Evolutionary conservation across 2,888 invertebrate species (phyloP), one percentile per base, ranked within the genome.

Genomic region (Tanypteryx hageni): DNA sequence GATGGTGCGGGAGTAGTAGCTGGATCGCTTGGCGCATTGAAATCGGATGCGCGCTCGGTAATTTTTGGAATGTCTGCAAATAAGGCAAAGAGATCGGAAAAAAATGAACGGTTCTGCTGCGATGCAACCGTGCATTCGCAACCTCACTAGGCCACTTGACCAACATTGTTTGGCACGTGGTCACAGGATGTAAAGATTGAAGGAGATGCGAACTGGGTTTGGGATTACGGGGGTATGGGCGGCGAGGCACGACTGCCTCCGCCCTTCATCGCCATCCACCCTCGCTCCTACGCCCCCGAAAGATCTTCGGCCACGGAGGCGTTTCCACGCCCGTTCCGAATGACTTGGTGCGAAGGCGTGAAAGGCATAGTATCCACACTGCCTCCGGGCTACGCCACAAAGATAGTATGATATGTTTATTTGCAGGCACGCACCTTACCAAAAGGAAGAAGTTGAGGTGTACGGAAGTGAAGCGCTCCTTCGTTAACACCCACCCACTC

Each of bases 121-220:
- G 13, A 68, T 68, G 68, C n/a, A 68, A 22, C n/a, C n/a, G 68
- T 18, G 68, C 68, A 68, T 68, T 68, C 68, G 8, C 7, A n/a
- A 68, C n/a, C n/a, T 18, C 68, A 68, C 18, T 68, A 18, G 68
- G 18, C n/a, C 68, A 68, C 18, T 68, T 68, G 68, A 9, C n/a
- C 22, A 68, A 68, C 68, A n/a, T 22, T 9, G 68, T n/a, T 68
- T 68, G 68, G 68, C 68, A n/a, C 68, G 68, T 68, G 68, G 68
- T n/a, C 22, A 44, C 44, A 44, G 44, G 44, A 44, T 44, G 44
- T 44, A 44, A 44, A 44, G 44, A 44, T 44, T 5, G 44, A 44
- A 44, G 5, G 44, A 44, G 44, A 44, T 1, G 44, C 44, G 44
- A 7, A 14, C 14, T 64, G 11, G 7, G 68, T 68, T 68, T n/a